Evolutionary conservation across 2,797 vertebrate genomes (phyloP).

Genomic region (Paramormyrops hopkinsi): DNA sequence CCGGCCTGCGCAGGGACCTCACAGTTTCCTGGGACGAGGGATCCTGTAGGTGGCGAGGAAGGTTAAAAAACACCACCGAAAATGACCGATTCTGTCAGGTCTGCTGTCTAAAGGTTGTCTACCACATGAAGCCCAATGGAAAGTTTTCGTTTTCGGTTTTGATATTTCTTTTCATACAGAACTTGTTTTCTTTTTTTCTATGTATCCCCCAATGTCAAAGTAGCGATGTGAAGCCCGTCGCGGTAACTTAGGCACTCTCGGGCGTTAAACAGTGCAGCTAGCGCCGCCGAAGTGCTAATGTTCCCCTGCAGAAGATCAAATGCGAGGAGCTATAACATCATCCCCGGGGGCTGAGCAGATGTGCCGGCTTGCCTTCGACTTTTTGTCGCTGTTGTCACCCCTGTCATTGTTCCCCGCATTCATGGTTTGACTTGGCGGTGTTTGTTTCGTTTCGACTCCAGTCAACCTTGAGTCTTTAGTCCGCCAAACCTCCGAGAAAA

Average conservation of each 20-base stretch:
- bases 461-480: slow-evolving; percentile 6
- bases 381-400: neutral
- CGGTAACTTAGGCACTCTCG: neutral
- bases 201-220: neutral
- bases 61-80: slow-evolving; percentile 16
- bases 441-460: neutral
- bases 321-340: neutral
- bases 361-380: neutral
- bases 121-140: neutral
- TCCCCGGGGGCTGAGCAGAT: neutral
- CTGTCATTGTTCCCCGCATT: neutral
- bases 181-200: neutral
- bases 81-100: neutral
- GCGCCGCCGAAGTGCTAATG: neutral
- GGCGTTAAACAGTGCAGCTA: neutral
- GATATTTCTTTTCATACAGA: neutral
- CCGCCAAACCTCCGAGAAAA: neutral
- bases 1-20: slow-evolving; percentile 21
- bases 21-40: slow-evolving; percentile 1
- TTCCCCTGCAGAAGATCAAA: neutral
- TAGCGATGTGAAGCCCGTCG: neutral
- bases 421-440: neutral
- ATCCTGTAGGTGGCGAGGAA: slow-evolving; percentile 15
- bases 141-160: neutral
- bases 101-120: neutral